Percentiles rank a stretch among this genome's conserved stretches.
These are phyloP conservation scores for Chaenodraco wilsoni DNA, from an alignment of 2,797 vertebrate species.

Conservation along the genomic window DNA sequence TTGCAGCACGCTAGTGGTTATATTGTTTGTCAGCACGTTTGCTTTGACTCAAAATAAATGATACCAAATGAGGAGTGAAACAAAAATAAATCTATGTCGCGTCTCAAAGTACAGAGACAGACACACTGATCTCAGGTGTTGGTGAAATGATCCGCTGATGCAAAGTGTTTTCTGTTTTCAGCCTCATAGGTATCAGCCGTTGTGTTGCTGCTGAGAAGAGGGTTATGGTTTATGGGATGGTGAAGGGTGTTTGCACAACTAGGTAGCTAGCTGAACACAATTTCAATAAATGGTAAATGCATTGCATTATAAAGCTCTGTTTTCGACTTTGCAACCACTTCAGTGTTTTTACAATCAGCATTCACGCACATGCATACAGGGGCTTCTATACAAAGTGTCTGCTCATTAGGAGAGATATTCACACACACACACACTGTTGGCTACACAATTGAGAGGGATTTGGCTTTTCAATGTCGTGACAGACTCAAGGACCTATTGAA, in stretches of 20 bases:
- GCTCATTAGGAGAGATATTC: no score
- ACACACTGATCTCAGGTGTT: constrained; percentile 1
- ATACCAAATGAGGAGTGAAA: neutral
- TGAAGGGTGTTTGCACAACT: neutral
- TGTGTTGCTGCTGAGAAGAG: neutral
- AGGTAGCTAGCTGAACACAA: neutral
- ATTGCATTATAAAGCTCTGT: no score
- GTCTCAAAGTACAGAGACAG: neutral
- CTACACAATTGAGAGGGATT: no score
- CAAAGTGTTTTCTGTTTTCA: constrained; percentile 8
- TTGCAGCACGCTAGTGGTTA: neutral
- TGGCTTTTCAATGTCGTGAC: no score
- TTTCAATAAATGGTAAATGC: no score
- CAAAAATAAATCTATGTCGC: constrained; percentile 1
- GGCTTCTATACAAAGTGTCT: no score
- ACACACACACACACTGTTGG: no score
- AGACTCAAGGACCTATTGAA: no score
- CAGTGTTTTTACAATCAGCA: no score
- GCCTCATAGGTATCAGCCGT: neutral
- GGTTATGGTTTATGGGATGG: neutral
- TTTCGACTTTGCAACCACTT: no score
- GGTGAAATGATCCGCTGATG: neutral
- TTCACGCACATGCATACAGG: no score
- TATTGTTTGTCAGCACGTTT: neutral
- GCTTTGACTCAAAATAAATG: neutral